Conservation (phyloP, 1,140 invertebrate genomes). For the Euborellia annulipes region DNA sequence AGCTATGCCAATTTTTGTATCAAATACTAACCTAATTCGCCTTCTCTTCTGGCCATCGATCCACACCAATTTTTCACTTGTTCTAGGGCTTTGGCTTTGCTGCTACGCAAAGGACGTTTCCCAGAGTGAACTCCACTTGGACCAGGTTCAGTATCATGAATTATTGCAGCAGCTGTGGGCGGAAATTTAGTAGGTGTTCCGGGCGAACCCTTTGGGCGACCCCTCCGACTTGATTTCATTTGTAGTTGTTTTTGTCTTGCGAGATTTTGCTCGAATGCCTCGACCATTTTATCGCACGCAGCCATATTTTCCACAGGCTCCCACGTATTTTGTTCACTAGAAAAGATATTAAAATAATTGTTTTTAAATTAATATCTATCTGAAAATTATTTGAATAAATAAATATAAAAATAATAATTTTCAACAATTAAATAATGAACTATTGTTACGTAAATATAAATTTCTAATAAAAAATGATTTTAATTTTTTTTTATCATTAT, state of each 20-base stretch:
- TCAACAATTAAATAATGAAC: constrained; percentile 2
- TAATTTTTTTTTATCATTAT: too few relatives aligned
- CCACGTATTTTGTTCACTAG: constrained; percentile 60
- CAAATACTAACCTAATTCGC: background rate
- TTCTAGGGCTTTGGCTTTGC: constrained; percentile 63
- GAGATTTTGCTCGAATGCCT: constrained; percentile 62
- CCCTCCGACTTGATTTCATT: constrained; percentile 18
- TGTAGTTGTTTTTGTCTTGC: constrained; percentile 54
- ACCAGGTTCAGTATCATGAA: background rate
- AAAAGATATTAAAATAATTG: constrained; percentile 15
- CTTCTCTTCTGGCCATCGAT: constrained; percentile 41
- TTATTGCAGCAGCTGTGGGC: background rate
- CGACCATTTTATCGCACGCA: constrained; percentile 53
- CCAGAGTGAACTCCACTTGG: background rate
- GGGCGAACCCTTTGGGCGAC: background rate
- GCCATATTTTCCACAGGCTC: constrained; percentile 55
- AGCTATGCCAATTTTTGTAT: too few relatives aligned
- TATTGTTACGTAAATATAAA: too few relatives aligned
- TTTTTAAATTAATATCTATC: constrained; percentile 5
- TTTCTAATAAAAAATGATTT: too few relatives aligned
- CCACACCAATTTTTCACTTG: constrained; percentile 73
- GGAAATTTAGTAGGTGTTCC: too few relatives aligned
- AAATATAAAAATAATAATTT: background rate
- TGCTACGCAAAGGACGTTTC: constrained; percentile 55
- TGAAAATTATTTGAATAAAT: constrained; percentile 4